Evolutionary conservation across 2,797 vertebrate genomes (phyloP).

Genomic region (Poecilia velifera): DNA sequence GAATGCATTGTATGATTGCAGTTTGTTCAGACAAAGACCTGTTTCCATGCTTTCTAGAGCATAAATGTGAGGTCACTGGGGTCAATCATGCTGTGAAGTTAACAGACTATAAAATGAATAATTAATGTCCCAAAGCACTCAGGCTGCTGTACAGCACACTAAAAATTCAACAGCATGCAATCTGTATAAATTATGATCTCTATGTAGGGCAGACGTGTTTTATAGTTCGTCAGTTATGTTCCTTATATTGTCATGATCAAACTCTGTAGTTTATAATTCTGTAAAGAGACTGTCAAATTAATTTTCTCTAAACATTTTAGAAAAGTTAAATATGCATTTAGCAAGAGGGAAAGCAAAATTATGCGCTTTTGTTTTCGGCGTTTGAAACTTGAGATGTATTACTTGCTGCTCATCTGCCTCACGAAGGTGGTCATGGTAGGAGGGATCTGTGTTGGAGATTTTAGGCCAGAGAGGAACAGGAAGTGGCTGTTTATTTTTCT

Average conservation of each 20-base stretch:
- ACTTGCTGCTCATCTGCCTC: conserved; percentile 33
- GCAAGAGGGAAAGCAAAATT: not conserved
- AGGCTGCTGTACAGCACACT: conserved; percentile 14
- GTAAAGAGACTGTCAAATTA: not conserved
- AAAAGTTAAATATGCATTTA: not conserved
- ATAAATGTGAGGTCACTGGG: conserved; percentile 61
- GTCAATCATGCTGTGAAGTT: conserved; percentile 53
- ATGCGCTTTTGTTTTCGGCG: not conserved
- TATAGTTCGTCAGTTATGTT: not conserved
- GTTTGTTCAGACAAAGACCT: conserved; percentile 12
- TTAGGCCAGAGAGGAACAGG: conserved; percentile 80
- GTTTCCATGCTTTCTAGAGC: conserved; percentile 60
- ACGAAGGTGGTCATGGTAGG: conserved; percentile 48
- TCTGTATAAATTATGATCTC: conserved; percentile 1
- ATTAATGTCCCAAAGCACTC: conserved; percentile 48
- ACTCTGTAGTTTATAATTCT: not conserved
- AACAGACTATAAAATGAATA: conserved; percentile 61
- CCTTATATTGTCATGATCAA: not conserved
- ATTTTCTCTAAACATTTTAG: not conserved
- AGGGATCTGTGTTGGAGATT: conserved; percentile 67
- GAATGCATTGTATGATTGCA: not conserved
- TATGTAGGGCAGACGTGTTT: not conserved
- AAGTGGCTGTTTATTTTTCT: conserved; percentile 86
- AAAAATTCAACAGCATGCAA: conserved; percentile 26
- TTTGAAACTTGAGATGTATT: not conserved